phyloP scores from a whole-genome alignment of 2,113 vertebrate species.

The Rallus limicola region DNA sequence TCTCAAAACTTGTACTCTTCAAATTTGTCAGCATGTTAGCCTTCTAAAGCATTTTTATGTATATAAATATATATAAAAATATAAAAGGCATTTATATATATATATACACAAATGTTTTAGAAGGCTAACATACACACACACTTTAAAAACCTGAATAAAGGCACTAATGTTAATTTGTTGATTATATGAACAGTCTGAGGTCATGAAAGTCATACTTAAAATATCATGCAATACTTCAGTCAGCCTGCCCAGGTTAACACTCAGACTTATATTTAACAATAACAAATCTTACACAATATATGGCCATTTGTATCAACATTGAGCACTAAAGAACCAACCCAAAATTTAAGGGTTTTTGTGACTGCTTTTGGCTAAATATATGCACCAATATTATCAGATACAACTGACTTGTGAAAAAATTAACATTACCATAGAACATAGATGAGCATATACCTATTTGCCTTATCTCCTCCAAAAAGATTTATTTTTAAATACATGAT shows the following conservation, averaged over 20 bases:
- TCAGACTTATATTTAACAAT: background rate
- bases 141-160: background rate
- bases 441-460: background rate
- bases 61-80: no score
- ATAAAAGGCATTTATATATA: background rate
- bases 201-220: background rate
- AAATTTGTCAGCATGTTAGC: background rate
- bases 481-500: background rate
- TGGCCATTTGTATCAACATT: background rate
- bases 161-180: background rate
- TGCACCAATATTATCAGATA: background rate
- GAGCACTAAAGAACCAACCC: background rate
- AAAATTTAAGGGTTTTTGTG: background rate
- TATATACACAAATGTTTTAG: background rate
- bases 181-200: background rate
- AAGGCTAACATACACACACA: no score
- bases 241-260: background rate
- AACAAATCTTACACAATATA: background rate
- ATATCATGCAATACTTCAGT: background rate
- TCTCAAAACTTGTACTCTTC: background rate
- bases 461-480: background rate
- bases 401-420: background rate
- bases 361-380: background rate
- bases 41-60: background rate
- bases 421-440: background rate